A percentile compares a stretch with the other conserved stretches of the same genome.
Evolutionary conservation across 2,797 vertebrate species (phyloP).

Genomic region (Heterohyrax brucei): DNA sequence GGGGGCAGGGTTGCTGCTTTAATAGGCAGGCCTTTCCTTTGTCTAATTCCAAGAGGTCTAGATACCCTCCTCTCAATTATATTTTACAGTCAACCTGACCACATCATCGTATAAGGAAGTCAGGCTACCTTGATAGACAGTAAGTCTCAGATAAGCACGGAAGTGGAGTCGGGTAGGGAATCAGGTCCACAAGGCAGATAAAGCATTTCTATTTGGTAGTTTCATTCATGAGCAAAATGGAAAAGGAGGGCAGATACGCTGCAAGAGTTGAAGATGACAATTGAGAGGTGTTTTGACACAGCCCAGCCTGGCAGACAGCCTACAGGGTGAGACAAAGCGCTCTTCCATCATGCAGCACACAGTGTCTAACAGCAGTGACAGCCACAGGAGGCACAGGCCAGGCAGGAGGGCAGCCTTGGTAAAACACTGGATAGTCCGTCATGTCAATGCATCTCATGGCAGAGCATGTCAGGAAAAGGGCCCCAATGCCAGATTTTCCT

Average conservation of each 20-base stretch:
- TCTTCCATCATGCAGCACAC: slow-evolving; percentile 11
- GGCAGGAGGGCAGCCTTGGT: background rate
- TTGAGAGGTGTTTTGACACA: background rate
- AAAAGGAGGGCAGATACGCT: slow-evolving; percentile 51
- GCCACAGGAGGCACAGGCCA: background rate
- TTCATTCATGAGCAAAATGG: slow-evolving; percentile 15
- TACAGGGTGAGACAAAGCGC: background rate
- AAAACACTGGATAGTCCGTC: background rate
- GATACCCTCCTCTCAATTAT: background rate
- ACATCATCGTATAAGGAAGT: background rate
- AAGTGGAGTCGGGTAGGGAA: background rate
- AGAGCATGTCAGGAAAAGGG: no score
- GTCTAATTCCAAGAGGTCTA: background rate
- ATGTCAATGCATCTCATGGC: background rate
- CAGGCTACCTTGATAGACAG: background rate
- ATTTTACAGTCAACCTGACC: background rate
- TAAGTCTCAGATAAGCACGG: background rate
- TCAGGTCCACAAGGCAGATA: background rate
- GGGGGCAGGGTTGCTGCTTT: background rate
- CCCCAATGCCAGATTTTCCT: background rate
- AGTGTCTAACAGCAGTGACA: background rate
- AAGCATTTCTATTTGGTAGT: background rate
- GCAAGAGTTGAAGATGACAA: background rate
- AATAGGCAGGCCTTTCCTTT: background rate
- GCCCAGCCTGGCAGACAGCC: slow-evolving; percentile 7